Percentiles rank a stretch among this genome's conserved stretches.
These are phyloP conservation scores for Caenorhabditis macrosperma DNA, from an alignment of 2,888 invertebrate species.

Conservation along the genomic window DNA sequence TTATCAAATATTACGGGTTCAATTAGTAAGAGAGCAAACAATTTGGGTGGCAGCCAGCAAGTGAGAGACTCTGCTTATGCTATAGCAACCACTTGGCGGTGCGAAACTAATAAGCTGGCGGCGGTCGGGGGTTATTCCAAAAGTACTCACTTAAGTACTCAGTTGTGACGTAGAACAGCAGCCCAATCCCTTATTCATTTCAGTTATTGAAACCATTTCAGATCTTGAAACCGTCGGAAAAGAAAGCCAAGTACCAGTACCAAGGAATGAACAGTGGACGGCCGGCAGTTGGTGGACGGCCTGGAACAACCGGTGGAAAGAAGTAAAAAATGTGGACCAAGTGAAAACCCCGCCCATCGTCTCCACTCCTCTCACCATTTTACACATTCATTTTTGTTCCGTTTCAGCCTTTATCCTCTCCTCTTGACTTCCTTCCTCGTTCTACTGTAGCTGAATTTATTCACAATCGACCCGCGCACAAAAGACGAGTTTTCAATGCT, in stretches of 20 bases:
- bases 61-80: neutral
- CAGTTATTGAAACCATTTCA: slow-evolving; percentile 68
- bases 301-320: slow-evolving; percentile 59
- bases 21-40: slow-evolving; percentile 7
- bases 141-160: slow-evolving; percentile 11
- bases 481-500: slow-evolving; percentile 48
- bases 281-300: slow-evolving; percentile 67
- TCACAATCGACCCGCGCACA: slow-evolving; percentile 20
- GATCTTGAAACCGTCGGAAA: slow-evolving; percentile 83
- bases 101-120: slow-evolving; percentile 13
- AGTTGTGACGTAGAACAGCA: neutral
- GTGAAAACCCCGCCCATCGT: neutral
- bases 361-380: slow-evolving; percentile 7
- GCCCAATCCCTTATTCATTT: neutral
- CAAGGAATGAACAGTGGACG: slow-evolving; percentile 81
- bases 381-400: slow-evolving; percentile 26
- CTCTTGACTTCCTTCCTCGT: slow-evolving; percentile 8
- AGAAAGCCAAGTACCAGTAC: slow-evolving; percentile 83
- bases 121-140: neutral
- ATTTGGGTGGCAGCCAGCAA: neutral
- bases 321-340: slow-evolving; percentile 42
- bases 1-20: slow-evolving; percentile 6
- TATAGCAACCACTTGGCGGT: slow-evolving; percentile 13
- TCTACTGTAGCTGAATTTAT: slow-evolving; percentile 4
- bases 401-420: slow-evolving; percentile 34